Conservation (phyloP, 2,113 vertebrate genomes). For the Pipa parva region DNA sequence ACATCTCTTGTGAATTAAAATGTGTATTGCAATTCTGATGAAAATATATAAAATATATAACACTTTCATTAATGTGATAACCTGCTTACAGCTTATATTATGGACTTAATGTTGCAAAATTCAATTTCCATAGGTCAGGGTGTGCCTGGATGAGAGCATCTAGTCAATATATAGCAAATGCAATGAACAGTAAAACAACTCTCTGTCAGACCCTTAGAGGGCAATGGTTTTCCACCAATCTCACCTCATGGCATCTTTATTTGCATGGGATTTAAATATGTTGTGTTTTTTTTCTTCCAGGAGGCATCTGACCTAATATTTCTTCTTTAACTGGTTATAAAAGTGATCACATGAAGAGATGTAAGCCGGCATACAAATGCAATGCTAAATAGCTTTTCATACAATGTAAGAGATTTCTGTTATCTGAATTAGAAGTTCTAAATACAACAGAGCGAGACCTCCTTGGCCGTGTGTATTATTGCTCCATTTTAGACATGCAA, state of each 20-base stretch:
- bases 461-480: too few species aligned
- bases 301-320: constrained; percentile 37
- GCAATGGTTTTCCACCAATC: constrained; percentile 36
- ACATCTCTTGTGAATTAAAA: too few species aligned
- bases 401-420: constrained; percentile 10
- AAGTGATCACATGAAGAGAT: constrained; percentile 38
- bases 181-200: neutral
- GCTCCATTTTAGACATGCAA: too few species aligned
- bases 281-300: constrained; percentile 29
- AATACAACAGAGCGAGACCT: neutral
- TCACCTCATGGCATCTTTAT: constrained; percentile 18
- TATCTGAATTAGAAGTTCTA: constrained; percentile 25
- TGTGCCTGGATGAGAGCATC: neutral
- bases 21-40: too few species aligned
- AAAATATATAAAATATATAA: too few species aligned
- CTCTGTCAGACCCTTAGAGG: constrained; percentile 29
- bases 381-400: constrained; percentile 20
- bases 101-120: too few species aligned
- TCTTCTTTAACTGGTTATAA: constrained; percentile 34
- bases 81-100: too few species aligned
- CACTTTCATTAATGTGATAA: too few species aligned
- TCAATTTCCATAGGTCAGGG: neutral
- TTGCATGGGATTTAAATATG: constrained; percentile 40
- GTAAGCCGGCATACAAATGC: constrained; percentile 29
- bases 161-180: neutral